These are phyloP conservation scores for Lepidonotus clava DNA, from an alignment of 2,888 invertebrate species.

Conservation along the genomic window DNA sequence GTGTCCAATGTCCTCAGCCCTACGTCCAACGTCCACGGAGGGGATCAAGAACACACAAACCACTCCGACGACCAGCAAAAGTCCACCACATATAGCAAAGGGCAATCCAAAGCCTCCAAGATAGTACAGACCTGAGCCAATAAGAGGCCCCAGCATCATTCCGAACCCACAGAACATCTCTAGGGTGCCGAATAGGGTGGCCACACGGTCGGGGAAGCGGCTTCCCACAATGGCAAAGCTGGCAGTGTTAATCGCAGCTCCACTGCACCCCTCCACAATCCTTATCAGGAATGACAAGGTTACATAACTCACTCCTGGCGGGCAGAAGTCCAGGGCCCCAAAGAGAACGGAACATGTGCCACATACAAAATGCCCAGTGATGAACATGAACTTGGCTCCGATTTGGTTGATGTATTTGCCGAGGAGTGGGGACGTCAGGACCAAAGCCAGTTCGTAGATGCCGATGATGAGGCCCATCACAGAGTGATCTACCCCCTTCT, in stretches of 20 bases:
- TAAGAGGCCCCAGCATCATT: background rate
- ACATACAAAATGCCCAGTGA: slow-evolving; percentile 32
- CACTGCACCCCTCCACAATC: background rate
- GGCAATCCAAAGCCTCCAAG: background rate
- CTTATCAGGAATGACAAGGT: background rate
- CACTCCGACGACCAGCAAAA: background rate
- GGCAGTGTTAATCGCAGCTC: background rate
- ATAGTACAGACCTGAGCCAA: background rate
- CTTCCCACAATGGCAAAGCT: background rate
- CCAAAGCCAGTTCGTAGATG: background rate
- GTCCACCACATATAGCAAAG: background rate
- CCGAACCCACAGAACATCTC: slow-evolving; percentile 17
- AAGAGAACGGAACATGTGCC: slow-evolving; percentile 5
- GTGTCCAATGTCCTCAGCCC: background rate
- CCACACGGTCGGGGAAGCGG: background rate
- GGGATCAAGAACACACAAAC: background rate
- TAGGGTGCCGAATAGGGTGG: background rate
- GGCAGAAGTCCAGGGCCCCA: background rate
- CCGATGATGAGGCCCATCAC: background rate
- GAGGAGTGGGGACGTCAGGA: background rate
- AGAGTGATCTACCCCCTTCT: background rate
- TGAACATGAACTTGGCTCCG: slow-evolving; percentile 20
- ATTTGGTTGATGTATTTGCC: background rate
- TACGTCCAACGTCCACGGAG: background rate
- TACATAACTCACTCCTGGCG: background rate